These are phyloP conservation scores for Orthonychiurus folsomi DNA, from an alignment of 2,888 invertebrate species.

Conservation along the genomic window DNA sequence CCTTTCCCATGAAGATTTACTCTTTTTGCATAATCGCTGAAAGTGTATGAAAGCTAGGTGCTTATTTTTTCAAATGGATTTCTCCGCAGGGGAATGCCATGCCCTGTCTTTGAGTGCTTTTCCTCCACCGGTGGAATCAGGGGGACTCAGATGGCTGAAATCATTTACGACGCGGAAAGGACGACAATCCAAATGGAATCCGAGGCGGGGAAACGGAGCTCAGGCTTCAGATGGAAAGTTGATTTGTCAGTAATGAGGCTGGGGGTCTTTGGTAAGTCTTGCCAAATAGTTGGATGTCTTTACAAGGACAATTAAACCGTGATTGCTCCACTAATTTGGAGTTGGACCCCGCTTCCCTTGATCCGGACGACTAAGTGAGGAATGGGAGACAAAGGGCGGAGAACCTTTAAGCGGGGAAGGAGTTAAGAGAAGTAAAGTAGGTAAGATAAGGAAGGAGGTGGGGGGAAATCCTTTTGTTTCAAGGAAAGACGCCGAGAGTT, in stretches of 20 bases:
- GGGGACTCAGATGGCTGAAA: not conserved
- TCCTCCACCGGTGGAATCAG: not conserved
- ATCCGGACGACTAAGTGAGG: not conserved
- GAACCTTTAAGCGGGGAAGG: not conserved
- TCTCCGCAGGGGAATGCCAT: too few relatives aligned
- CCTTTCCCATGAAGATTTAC: conserved; percentile 41
- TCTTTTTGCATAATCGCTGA: conserved; percentile 41
- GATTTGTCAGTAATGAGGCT: conserved; percentile 15
- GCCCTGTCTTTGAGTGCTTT: too few relatives aligned
- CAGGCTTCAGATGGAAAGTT: conserved; percentile 14
- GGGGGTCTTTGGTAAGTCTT: conserved; percentile 29
- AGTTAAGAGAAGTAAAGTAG: not conserved
- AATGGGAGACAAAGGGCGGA: conserved; percentile 6
- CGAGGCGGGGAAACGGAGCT: not conserved
- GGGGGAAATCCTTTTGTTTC: conserved; percentile 17
- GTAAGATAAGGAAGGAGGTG: not conserved
- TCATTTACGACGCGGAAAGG: conserved; percentile 6
- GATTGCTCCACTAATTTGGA: conserved; percentile 41
- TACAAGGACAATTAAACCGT: conserved; percentile 41
- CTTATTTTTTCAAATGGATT: conserved; percentile 37
- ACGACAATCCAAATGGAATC: too few relatives aligned
- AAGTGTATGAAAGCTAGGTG: conserved; percentile 36
- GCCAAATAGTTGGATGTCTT: conserved; percentile 38
- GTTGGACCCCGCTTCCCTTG: conserved; percentile 39
- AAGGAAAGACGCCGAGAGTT: conserved; percentile 10